These are phyloP conservation scores for Dipodomys merriami DNA, from an alignment of 2,113 vertebrate species.

Conservation along the genomic window DNA sequence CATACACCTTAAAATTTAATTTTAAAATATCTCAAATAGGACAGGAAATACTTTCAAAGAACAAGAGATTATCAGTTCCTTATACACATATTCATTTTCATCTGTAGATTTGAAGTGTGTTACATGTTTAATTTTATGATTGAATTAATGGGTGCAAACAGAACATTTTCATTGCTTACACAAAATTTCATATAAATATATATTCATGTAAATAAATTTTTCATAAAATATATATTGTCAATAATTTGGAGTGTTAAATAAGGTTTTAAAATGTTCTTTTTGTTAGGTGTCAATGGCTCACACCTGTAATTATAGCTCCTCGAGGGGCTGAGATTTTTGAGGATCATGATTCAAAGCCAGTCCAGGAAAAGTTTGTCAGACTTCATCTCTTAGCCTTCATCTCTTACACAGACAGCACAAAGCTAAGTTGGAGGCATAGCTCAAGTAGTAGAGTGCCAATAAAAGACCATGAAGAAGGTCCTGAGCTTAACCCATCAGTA, in stretches of 20 bases:
- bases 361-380: no score
- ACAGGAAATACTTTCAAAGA: not conserved
- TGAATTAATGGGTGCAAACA: not conserved
- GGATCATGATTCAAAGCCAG: no score
- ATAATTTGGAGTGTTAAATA: not conserved
- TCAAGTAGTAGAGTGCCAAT: no score
- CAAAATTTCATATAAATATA: not conserved
- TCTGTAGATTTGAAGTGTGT: not conserved
- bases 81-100: not conserved
- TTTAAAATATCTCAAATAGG: not conserved
- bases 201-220: not conserved
- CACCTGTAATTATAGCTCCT: no score
- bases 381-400: no score
- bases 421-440: no score
- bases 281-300: no score
- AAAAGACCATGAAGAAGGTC: no score
- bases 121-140: not conserved
- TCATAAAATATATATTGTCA: not conserved
- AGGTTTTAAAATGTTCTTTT: not conserved
- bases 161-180: not conserved
- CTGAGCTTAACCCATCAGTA: no score
- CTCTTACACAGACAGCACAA: no score
- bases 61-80: not conserved
- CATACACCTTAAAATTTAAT: not conserved
- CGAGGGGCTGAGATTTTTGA: no score